A percentile compares a stretch with the other conserved stretches of the same genome.
phyloP scores from a whole-genome alignment of 2,113 vertebrate genomes.

The Corydoras sp. region DNA sequence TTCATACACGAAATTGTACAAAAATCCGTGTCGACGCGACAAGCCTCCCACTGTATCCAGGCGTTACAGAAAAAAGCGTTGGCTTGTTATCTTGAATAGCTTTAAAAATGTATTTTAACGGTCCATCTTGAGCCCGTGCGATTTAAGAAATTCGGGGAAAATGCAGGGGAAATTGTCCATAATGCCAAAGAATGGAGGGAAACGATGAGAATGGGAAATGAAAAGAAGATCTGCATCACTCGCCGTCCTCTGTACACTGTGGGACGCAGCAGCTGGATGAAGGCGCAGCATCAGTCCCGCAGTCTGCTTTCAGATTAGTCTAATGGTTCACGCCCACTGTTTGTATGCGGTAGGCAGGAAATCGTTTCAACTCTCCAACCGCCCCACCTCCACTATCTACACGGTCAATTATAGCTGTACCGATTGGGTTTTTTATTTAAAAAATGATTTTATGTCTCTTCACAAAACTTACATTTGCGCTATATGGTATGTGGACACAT shows the following conservation, averaged over 20 bases:
- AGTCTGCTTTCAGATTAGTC: conserved; percentile 5
- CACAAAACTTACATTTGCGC: too few relatives aligned
- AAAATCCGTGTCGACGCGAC: neutral
- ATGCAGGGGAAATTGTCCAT: neutral
- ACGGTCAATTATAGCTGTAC: too few relatives aligned
- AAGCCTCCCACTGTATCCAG: neutral
- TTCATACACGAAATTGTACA: neutral
- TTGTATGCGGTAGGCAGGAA: neutral
- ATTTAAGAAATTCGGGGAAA: neutral
- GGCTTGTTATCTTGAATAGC: too few relatives aligned
- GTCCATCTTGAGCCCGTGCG: neutral
- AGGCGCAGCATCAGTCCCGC: conserved; percentile 27
- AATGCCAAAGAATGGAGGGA: neutral
- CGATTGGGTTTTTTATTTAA: too few relatives aligned
- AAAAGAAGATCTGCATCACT: conserved; percentile 4
- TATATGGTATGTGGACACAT: too few relatives aligned
- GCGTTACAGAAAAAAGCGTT: neutral
- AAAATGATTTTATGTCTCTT: too few relatives aligned
- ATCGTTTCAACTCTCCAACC: neutral
- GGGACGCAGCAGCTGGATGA: conserved; percentile 33
- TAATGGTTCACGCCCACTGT: conserved; percentile 9
- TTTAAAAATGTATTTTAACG: neutral
- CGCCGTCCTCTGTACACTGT: conserved; percentile 17
- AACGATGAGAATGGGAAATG: neutral
- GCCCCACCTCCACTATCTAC: too few relatives aligned